Conservation (phyloP, 2,113 vertebrate genomes). For the Cyphomyrus plagiostoma region DNA sequence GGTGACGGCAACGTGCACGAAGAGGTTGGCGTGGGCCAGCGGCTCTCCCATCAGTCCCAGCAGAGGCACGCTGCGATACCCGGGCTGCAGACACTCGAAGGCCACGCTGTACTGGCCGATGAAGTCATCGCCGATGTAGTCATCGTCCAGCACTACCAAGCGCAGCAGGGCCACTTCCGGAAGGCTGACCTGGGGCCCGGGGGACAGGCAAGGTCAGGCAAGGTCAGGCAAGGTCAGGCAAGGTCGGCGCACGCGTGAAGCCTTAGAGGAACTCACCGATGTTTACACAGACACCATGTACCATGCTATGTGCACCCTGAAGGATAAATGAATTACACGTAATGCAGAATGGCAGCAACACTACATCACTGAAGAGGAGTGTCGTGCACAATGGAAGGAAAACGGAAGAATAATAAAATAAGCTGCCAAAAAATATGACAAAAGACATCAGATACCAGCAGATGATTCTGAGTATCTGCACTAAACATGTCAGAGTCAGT, state of each 20-base stretch:
- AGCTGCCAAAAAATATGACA: not conserved
- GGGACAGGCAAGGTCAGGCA: not conserved
- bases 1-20: conserved; percentile 89
- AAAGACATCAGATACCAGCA: not conserved
- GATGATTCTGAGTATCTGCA: not conserved
- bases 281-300: not conserved
- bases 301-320: not conserved
- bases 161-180: conserved; percentile 91
- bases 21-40: conserved; percentile 83
- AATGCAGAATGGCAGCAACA: not conserved
- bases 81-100: conserved; percentile 87
- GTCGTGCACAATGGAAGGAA: not conserved
- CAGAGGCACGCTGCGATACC: conserved; percentile 88
- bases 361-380: not conserved
- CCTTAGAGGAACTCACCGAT: not conserved
- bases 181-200: conserved; percentile 72
- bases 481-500: not conserved
- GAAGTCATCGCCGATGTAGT: conserved; percentile 97
- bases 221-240: not conserved
- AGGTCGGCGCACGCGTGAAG: not conserved
- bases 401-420: not conserved
- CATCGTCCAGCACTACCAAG: conserved; percentile 90
- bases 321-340: not conserved
- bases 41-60: conserved; percentile 79
- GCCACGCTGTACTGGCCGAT: conserved; percentile 93